These are phyloP conservation scores for Dastarcus helophoroides DNA, from an alignment of 2,888 invertebrate genomes.

Conservation along the genomic window DNA sequence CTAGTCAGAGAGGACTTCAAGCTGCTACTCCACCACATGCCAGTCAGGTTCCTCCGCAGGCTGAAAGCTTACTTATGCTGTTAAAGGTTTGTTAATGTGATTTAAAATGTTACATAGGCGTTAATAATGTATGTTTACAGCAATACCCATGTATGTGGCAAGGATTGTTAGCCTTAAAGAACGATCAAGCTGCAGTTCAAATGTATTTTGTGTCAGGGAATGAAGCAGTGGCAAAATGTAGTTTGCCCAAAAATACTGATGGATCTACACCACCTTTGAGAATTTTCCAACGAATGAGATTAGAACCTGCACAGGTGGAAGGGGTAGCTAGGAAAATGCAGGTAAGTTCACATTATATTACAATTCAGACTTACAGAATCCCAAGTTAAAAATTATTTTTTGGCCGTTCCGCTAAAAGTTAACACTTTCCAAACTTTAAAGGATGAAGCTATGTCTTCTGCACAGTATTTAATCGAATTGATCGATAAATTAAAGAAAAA, in stretches of 20 bases:
- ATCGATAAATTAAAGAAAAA: too few species aligned
- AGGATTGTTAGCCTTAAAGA: constrained; percentile 87
- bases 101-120: background rate
- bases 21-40: constrained; percentile 58
- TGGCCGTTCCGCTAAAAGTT: too few species aligned
- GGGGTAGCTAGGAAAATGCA: constrained; percentile 95
- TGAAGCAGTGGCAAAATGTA: constrained; percentile 76
- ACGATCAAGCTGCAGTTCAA: constrained; percentile 93
- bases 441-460: too few species aligned
- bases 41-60: constrained; percentile 69
- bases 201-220: constrained; percentile 98
- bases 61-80: constrained; percentile 70
- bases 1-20: constrained; percentile 42
- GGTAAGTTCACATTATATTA: too few species aligned
- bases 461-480: too few species aligned
- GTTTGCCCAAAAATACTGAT: constrained; percentile 75
- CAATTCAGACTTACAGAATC: too few species aligned
- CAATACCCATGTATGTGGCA: constrained; percentile 98
- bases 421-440: too few species aligned
- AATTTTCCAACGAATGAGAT: constrained; percentile 94
- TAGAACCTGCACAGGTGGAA: constrained; percentile 91
- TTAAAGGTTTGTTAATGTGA: constrained; percentile 51
- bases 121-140: constrained; percentile 40
- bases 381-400: too few species aligned
- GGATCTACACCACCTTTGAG: constrained; percentile 76